Base-by-base conservation (phyloP, 23 tunicate species). In the Clavelina lepadiformis region DNA sequence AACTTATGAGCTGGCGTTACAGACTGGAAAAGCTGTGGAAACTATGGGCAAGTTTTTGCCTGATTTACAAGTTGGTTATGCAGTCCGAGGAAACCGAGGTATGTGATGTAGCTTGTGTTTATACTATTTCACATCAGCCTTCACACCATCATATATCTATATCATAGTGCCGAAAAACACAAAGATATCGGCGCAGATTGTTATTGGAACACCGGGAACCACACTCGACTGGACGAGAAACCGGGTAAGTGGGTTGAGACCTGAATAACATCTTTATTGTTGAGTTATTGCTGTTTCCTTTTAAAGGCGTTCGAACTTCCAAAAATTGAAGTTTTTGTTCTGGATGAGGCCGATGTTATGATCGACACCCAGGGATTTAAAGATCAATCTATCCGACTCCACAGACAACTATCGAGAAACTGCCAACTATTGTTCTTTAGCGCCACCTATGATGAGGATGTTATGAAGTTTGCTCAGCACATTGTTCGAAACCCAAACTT, bases 281-380 rank as follows among this genome's bases (percentile, higher is more conserved):
- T n/a, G n/a, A n/a, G n/a, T n/a, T n/a, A 13, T 53, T 15, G 22
- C 22, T 53, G 59, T 11, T 7, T 28, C 21, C 19, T 41, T 64
- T 74, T 76, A 35, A 31, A 81, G 88, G 91, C 76, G 22, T 65
- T 89, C 41, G 97, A 89, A 56, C 36, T 80, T 27, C 28, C 50
- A 2, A 59, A 61, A 56, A 75, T 89, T 33, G 56, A 65, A 37
- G 98, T 93, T 4, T 93, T 93, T 79, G 98, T 93, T n/a, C 67
- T 93, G 57, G 98, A 93, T 65, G 98, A 93, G 69, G 98, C 98
- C 23, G 98, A 93, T 85, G 98, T 93, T 21, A 93, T 93, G 98
- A 93, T 93, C 33, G 98, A 93, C 24, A 93, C 98, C 2, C 98
- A 93, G 52, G 98, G 98, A 3, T 85, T 83, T 62, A 88, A 89